Evolutionary conservation across 1,140 invertebrate species (phyloP).

Genomic region (Lasioglossum baleicum): DNA sequence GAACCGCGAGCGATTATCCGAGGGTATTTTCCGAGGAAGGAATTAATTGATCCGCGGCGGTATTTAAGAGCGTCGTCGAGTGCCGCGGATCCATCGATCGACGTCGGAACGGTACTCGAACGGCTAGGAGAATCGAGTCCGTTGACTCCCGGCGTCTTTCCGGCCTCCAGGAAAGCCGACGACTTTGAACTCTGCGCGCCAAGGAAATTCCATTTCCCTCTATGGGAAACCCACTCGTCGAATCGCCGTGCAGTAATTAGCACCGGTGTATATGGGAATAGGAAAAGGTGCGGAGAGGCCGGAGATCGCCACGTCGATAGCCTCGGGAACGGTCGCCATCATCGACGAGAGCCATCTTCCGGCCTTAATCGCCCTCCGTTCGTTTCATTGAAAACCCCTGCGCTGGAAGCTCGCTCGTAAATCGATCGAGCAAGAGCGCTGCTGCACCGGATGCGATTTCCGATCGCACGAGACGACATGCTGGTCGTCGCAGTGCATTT

Average conservation of each 20-base stretch:
- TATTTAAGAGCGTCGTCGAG: constrained; percentile 2
- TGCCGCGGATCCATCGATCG: background rate
- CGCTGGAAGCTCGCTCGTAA: too few relatives aligned
- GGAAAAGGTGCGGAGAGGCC: constrained; percentile 22
- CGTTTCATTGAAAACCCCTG: background rate
- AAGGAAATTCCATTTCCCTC: constrained; percentile 58
- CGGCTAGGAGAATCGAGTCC: constrained; percentile 17
- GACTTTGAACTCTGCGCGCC: constrained; percentile 48
- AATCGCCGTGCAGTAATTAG: constrained; percentile 55
- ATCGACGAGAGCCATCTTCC: background rate
- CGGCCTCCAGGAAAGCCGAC: constrained; percentile 53
- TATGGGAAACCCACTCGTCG: constrained; percentile 54
- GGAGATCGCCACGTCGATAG: constrained; percentile 20
- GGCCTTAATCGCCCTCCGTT: background rate
- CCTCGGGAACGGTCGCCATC: background rate
- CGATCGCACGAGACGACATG: too few relatives aligned
- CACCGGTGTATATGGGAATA: constrained; percentile 40
- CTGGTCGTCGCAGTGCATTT: too few relatives aligned
- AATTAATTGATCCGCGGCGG: background rate
- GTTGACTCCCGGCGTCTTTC: constrained; percentile 46
- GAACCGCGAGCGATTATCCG: too few relatives aligned
- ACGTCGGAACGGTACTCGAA: constrained; percentile 17
- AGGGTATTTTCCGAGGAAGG: background rate
- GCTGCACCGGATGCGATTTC: too few relatives aligned
- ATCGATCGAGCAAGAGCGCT: too few relatives aligned